These are phyloP conservation scores for Hirtodrosophila duncani DNA, from an alignment of 2,888 invertebrate species.

Conservation along the genomic window DNA sequence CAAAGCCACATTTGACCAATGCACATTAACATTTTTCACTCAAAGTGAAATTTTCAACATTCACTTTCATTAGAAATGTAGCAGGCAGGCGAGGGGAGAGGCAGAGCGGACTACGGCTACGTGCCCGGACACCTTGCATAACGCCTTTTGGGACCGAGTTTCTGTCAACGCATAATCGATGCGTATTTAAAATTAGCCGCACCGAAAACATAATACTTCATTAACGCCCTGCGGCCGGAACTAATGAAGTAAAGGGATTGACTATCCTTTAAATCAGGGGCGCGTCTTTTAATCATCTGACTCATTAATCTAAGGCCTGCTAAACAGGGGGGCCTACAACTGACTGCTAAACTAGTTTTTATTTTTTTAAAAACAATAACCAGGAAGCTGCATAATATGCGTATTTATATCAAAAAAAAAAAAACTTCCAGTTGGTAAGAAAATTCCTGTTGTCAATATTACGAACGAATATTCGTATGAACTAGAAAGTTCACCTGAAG, in stretches of 20 bases:
- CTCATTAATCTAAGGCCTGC: slow-evolving; percentile 56
- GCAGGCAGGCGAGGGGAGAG: neutral
- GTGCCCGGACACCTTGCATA: slow-evolving; percentile 11
- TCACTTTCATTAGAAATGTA: slow-evolving; percentile 70
- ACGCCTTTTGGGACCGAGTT: slow-evolving; percentile 23
- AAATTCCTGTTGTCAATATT: no score
- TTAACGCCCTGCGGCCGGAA: slow-evolving; percentile 33
- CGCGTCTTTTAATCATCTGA: slow-evolving; percentile 38
- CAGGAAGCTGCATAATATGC: slow-evolving; percentile 46
- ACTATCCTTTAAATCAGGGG: no score
- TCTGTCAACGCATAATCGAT: slow-evolving; percentile 21
- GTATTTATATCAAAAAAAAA: slow-evolving; percentile 4
- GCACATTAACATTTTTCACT: slow-evolving; percentile 56
- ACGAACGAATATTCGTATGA: neutral
- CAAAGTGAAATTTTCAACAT: slow-evolving; percentile 65
- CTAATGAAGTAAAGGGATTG: no score
- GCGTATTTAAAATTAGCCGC: slow-evolving; percentile 5
- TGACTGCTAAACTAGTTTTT: slow-evolving; percentile 59
- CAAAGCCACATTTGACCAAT: slow-evolving; percentile 56
- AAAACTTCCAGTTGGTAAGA: no score
- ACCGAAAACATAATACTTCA: slow-evolving; percentile 28
- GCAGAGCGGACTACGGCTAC: slow-evolving; percentile 9
- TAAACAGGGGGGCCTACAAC: no score
- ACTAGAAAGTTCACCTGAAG: no score
- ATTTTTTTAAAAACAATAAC: slow-evolving; percentile 62